Base-by-base conservation (phyloP, 2,113 vertebrate genomes). In the Neolamprologus sp. region DNA sequence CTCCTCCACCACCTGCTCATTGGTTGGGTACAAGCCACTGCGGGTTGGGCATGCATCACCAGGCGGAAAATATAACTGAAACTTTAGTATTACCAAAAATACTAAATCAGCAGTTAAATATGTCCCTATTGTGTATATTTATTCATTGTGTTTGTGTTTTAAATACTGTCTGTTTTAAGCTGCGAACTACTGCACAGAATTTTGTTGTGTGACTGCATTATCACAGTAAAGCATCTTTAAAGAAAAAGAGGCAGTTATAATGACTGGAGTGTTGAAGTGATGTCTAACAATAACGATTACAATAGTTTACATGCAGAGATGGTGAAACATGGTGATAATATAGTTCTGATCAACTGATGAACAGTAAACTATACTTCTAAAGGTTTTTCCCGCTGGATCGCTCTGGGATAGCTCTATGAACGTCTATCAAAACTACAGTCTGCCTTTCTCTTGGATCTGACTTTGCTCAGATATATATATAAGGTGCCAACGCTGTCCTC, bases 61-160 rank as follows among this genome's bases (percentile, higher is more conserved):
- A 17, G 68, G 40, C 21, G 68, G 13, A 3, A 45, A 16, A 45
- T 75, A 75, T 5, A 49, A 28, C 42, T 78, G 71, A 78, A 31
- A 78, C 23, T 78, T 73, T 73, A 73, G 14, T 10, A 73, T 45
- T 17, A 73, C 4, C 14, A 73, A 75, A 73, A 47, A 21, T 71
- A 40, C 35, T 16, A 71, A 71, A 42, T 71, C 10, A 37, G 60
- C 33, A 0, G 60, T 3, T 65, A 65, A 21, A 37, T 65, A n/a
- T 65, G 8, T 21, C 60, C 19, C 60, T 37, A n/a, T 65, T 21
- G 60, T 65, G 2, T 65, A 35, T 65, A 65, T 65, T 65, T 35
- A 65, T 65, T 65, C 31, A 65, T 65, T 65, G 60, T 65, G 60
- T 65, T 65, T 37, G 60, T 37, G 33, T 65, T 65, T 65, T 65